phyloP scores from a whole-genome alignment of 2,888 invertebrate genomes.

The Adelphocoris suturalis region DNA sequence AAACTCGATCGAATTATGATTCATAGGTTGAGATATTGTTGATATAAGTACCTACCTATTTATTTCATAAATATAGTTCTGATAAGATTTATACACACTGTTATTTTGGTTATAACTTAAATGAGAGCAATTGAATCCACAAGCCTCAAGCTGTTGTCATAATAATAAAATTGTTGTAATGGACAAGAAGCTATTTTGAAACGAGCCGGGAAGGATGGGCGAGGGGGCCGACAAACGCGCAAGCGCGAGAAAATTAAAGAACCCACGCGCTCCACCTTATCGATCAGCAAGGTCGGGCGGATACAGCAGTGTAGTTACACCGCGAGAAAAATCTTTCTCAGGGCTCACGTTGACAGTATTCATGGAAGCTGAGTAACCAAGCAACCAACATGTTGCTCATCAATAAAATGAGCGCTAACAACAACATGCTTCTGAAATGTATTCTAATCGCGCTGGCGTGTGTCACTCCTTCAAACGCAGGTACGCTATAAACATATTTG shows the following conservation, averaged over 20 bases:
- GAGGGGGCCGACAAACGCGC: too few relatives aligned
- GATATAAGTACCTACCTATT: too few relatives aligned
- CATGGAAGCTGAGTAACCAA: neutral
- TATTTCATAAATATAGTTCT: too few relatives aligned
- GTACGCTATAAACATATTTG: constrained; percentile 41
- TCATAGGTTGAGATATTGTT: too few relatives aligned
- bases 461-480: constrained; percentile 56
- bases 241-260: neutral
- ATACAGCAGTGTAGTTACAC: neutral
- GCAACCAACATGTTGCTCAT: constrained; percentile 20
- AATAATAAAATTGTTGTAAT: too few relatives aligned
- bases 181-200: too few relatives aligned
- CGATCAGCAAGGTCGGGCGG: constrained; percentile 39
- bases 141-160: too few relatives aligned
- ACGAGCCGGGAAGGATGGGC: too few relatives aligned
- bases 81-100: too few relatives aligned
- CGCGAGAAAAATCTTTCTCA: neutral
- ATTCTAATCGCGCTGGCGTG: constrained; percentile 45
- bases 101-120: too few relatives aligned
- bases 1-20: too few relatives aligned
- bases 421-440: constrained; percentile 40
- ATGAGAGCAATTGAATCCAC: too few relatives aligned
- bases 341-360: neutral
- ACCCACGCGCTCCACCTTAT: constrained; percentile 9
- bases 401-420: constrained; percentile 37